phyloP scores from a whole-genome alignment of 23 tunicate species.

The Aplidium turbinatum region DNA sequence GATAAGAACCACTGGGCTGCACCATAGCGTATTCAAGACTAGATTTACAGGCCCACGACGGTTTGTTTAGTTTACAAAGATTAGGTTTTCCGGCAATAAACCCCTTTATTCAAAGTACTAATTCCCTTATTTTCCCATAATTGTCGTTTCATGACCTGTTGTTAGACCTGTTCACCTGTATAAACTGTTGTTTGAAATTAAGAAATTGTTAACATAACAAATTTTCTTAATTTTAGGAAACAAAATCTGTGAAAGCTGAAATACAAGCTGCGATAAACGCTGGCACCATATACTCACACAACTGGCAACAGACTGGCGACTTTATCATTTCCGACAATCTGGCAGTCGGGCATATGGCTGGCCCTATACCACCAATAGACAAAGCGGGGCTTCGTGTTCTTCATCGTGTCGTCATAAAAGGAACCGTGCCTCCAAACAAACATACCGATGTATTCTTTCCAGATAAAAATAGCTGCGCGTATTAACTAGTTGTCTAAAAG shows the following conservation, averaged over 20 bases:
- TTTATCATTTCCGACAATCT: conserved; percentile 57
- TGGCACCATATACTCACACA: conserved; percentile 36
- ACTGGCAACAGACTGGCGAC: conserved; percentile 43
- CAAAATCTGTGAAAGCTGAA: neutral
- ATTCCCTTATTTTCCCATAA: no score
- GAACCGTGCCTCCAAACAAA: conserved; percentile 40
- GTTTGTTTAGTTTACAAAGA: no score
- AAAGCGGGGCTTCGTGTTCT: conserved; percentile 47
- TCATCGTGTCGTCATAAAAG: conserved; percentile 49
- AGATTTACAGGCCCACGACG: no score
- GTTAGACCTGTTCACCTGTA: no score
- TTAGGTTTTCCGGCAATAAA: no score
- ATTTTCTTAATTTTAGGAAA: conserved; percentile 24
- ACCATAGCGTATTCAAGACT: no score
- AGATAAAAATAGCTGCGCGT: conserved; percentile 6
- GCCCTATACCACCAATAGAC: conserved; percentile 26
- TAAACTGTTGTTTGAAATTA: neutral
- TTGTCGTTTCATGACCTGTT: no score
- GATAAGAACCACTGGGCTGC: no score
- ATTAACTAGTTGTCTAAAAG: no score
- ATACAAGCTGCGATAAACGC: conserved; percentile 36
- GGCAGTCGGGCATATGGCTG: conserved; percentile 57
- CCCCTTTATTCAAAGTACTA: no score
- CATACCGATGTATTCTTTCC: neutral
- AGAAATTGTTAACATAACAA: neutral